phyloP scores from a whole-genome alignment of 2,113 vertebrate genomes.

The Platichthys stellatus region DNA sequence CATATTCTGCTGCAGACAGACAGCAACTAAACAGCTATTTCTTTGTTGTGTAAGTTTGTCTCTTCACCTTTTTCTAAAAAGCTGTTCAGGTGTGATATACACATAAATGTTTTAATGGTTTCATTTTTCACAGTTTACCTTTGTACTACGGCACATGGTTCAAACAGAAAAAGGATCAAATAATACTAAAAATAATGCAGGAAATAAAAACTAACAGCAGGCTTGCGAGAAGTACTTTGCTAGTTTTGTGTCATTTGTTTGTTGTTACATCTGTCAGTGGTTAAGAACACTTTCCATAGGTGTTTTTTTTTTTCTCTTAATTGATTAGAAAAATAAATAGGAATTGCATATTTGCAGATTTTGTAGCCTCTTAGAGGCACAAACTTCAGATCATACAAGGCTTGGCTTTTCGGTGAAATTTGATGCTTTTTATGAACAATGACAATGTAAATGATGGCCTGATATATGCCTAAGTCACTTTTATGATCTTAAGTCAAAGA shows the following conservation, averaged over 20 bases:
- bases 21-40: constrained; percentile 89
- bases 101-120: constrained; percentile 79
- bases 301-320: constrained; percentile 76
- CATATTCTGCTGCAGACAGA: constrained; percentile 93
- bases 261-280: constrained; percentile 85
- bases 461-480: constrained; percentile 46
- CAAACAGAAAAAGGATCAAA: constrained; percentile 74
- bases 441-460: constrained; percentile 60
- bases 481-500: constrained; percentile 43
- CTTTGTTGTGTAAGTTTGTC: constrained; percentile 49
- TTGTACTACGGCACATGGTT: constrained; percentile 84
- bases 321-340: constrained; percentile 88
- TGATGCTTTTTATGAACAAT: constrained; percentile 76
- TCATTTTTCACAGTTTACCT: constrained; percentile 90
- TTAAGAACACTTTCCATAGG: constrained; percentile 91
- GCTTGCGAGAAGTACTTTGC: constrained; percentile 72
- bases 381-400: constrained; percentile 86
- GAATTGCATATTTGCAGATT: constrained; percentile 96
- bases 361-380: constrained; percentile 90
- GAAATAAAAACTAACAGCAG: constrained; percentile 72
- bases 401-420: constrained; percentile 87
- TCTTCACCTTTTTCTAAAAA: constrained; percentile 54
- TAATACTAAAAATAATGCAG: constrained; percentile 52
- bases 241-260: constrained; percentile 78
- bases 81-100: constrained; percentile 84